Percentiles rank a stretch among this genome's conserved stretches.
Evolutionary conservation across 2,113 vertebrate genomes (phyloP).

Genomic region (Numenius arquata): DNA sequence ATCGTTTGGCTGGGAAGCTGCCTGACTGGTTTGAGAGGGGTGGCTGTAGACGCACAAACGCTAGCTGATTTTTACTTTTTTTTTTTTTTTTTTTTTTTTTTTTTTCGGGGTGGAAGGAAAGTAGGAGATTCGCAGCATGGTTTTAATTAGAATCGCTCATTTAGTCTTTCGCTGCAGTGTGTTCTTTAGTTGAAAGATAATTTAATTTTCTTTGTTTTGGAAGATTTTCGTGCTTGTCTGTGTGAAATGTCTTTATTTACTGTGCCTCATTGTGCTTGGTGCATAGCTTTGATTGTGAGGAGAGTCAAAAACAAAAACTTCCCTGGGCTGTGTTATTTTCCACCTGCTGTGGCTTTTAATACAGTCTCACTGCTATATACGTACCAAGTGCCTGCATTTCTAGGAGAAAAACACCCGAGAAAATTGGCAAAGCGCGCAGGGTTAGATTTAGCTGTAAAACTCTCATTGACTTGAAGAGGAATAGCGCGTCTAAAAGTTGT

Average conservation of each 20-base stretch:
- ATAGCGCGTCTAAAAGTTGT: not conserved
- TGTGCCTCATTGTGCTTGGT: not conserved
- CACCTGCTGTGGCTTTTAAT: conserved; percentile 58
- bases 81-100: not conserved
- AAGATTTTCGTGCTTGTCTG: not conserved
- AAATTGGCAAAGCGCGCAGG: not conserved
- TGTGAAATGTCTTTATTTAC: conserved; percentile 55
- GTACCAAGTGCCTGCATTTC: not conserved
- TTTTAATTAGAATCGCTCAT: conserved; percentile 59
- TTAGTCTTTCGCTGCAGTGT: conserved; percentile 38
- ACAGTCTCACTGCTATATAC: not conserved
- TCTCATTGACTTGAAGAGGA: not conserved
- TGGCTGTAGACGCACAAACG: not conserved
- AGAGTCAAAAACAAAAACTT: not conserved
- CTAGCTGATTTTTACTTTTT: not conserved
- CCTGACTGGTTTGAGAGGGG: conserved; percentile 10
- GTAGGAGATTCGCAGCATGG: conserved; percentile 38
- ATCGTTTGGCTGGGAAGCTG: conserved; percentile 7
- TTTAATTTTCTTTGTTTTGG: conserved; percentile 54
- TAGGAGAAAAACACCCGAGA: not conserved
- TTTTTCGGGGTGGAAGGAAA: not conserved
- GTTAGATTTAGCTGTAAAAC: not conserved
- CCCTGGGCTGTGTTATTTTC: not conserved
- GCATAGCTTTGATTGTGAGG: conserved; percentile 4
- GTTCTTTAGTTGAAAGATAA: conserved; percentile 35